Percentiles rank a stretch among this genome's conserved stretches.
phyloP scores from a whole-genome alignment of 2,797 vertebrate species.

The Linurgus olivaceus region DNA sequence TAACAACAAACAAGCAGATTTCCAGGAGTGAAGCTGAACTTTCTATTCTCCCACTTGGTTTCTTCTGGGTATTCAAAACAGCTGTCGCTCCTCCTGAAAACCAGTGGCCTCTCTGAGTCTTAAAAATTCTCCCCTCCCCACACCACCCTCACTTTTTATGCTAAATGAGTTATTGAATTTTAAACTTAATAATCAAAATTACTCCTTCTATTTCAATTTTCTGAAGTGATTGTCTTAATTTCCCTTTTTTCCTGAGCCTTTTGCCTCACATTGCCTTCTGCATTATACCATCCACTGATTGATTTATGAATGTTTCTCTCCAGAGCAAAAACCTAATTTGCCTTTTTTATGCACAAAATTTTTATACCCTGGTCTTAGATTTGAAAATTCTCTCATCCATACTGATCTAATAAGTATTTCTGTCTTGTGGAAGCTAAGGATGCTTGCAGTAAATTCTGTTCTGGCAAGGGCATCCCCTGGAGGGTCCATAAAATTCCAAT shows the following conservation, averaged over 20 bases:
- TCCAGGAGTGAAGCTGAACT: not conserved
- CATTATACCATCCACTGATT: not conserved
- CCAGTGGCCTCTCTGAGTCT: not conserved
- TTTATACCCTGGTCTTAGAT: not conserved
- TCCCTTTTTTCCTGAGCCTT: not conserved
- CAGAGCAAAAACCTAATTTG: not conserved
- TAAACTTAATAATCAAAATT: not conserved
- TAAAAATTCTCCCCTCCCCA: not conserved
- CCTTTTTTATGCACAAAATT: not conserved
- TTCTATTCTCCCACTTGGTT: not conserved
- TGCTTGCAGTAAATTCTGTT: not conserved
- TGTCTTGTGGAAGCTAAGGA: not conserved
- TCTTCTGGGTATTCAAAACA: not conserved
- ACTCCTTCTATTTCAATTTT: not conserved
- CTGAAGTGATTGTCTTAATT: not conserved
- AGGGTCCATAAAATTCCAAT: not conserved
- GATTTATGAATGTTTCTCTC: conserved; percentile 1
- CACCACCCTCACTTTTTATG: not conserved
- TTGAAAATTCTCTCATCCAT: conserved; percentile 19
- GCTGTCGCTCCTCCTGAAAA: not conserved
- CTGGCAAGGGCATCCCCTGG: not conserved
- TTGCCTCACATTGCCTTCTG: not conserved
- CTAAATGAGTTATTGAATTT: not conserved
- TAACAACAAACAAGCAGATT: not conserved
- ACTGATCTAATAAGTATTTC: not conserved